Evolutionary conservation across 2,888 invertebrate genomes (phyloP).

Genomic region (Mystacides longicornis): DNA sequence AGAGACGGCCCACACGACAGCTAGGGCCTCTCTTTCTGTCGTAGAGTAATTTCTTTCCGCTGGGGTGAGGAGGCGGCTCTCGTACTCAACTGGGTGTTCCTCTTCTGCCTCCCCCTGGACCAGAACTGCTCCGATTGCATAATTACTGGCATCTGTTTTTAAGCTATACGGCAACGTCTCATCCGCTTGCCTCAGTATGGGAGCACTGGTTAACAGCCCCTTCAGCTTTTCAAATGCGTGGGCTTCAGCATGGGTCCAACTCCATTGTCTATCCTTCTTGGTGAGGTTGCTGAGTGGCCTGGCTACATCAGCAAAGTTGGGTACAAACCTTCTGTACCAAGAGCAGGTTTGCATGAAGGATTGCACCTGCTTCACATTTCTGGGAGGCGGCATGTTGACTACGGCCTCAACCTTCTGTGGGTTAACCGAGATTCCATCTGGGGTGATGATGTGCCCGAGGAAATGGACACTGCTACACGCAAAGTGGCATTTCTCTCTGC

Average conservation of each 20-base stretch:
- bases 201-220: conserved; percentile 7
- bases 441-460: too few species aligned
- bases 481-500: background rate
- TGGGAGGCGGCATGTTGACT: conserved; percentile 29
- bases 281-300: conserved; percentile 29
- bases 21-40: conserved; percentile 33
- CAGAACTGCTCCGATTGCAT: conserved; percentile 28
- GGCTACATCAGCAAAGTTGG: conserved; percentile 30
- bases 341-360: conserved; percentile 26
- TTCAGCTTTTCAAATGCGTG: conserved; percentile 26
- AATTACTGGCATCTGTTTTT: conserved; percentile 30
- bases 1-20: too few species aligned
- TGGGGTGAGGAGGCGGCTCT: conserved; percentile 26
- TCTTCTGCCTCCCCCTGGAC: conserved; percentile 28
- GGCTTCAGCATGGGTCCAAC: conserved; percentile 26
- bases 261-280: conserved; percentile 28
- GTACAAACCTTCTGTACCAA: conserved; percentile 31
- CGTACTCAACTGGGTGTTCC: conserved; percentile 29
- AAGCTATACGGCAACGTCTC: conserved; percentile 28
- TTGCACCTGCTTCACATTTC: conserved; percentile 25
- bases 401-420: too few species aligned
- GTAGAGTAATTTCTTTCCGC: conserved; percentile 34
- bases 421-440: too few species aligned
- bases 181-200: conserved; percentile 27
- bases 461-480: conserved; percentile 30